Conservation (phyloP, 1,140 invertebrate genomes). For the Brachionus sp. region DNA sequence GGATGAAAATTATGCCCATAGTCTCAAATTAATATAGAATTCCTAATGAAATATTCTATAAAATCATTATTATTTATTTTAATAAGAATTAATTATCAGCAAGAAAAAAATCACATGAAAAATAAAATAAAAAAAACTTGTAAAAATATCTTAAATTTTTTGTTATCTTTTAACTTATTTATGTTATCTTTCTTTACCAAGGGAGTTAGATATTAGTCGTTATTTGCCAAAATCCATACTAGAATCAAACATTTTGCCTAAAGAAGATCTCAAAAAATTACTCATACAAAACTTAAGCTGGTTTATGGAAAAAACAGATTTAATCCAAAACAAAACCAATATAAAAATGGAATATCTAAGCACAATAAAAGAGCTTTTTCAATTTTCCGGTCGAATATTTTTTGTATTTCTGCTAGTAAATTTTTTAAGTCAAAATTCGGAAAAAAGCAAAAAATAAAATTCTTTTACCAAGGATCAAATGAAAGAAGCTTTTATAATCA, state of each 20-base stretch:
- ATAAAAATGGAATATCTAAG: conserved; percentile 28
- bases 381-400: conserved; percentile 42
- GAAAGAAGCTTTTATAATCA: conserved; percentile 44
- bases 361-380: conserved; percentile 21
- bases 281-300: conserved; percentile 13
- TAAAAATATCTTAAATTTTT: not conserved
- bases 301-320: conserved; percentile 37
- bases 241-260: not conserved
- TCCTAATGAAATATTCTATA: not conserved
- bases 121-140: no score
- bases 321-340: conserved; percentile 27
- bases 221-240: conserved; percentile 21
- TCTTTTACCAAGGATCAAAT: conserved; percentile 22
- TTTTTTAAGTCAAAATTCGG: not conserved
- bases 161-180: not conserved
- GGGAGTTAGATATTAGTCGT: not conserved
- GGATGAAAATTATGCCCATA: no score
- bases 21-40: not conserved
- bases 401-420: conserved; percentile 36
- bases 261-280: conserved; percentile 23
- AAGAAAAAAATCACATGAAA: no score
- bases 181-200: not conserved
- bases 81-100: no score
- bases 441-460: not conserved
- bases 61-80: no score